Evolutionary conservation across 2,113 vertebrate genomes (phyloP).

Genomic region (rabbit (Oryctolagus cuniculus)): mOryCun1.1 NC_091445.1:80542501-80543000

Average conservation of each 20-base stretch:
- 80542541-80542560: neutral
- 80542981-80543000: fast-evolving
- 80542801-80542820: conserved; percentile 47
- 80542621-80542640: neutral
- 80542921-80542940: neutral
- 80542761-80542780: neutral
- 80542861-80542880: neutral
- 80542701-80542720: conserved; percentile 38
- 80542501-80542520: neutral
- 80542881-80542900: neutral
- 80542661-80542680: conserved; percentile 30
- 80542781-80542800: conserved; percentile 48
- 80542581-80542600: neutral
- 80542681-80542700: conserved; percentile 55
- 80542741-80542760: conserved; percentile 61
- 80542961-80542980: neutral
- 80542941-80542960: neutral
- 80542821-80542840: conserved; percentile 43
- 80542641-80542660: conserved; percentile 29
- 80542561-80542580: neutral
- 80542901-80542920: neutral
- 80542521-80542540: neutral
- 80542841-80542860: neutral
- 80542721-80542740: conserved; percentile 58
- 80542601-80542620: neutral